Evolutionary conservation across 2,888 invertebrate genomes (phyloP), one percentile per base, ranked within the genome.

Genomic region (Periphyllus acericola): DNA sequence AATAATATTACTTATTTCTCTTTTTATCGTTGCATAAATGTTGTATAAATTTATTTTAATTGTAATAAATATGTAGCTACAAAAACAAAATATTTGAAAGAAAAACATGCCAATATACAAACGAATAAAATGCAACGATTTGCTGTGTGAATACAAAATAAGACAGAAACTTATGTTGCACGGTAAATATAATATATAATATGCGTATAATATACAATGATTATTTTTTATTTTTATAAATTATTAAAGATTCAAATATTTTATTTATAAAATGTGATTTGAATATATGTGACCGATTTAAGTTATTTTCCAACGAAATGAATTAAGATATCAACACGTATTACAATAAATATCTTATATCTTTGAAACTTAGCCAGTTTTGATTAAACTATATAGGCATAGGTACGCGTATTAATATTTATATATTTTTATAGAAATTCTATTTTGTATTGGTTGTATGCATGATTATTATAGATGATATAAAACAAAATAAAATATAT

Each of bases 61-160:
- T 60, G 21, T 21, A 60, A 60, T 60, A 60, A 60, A 60, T 60
- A 25, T 60, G 25, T 55, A 25, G 78, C 14, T 25, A 55, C 55
- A 78, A 55, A 78, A 78, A 36, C n/a, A 55, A 72, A 82, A 82
- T 82, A 71, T 82, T 82, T 6, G 14, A 71, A 71, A 52, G 25
- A 71, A 83, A 71, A 83, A 29, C 82, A 52, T 71, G 52, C 82
- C 71, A 72, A 82, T 82, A 72, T 60, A 60, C 34, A 74, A 74
- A 83, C 36, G 55, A 55, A 74, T 74, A 36, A 74, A 83, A 83
- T 71, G 74, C 83, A 72, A 75, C 36, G 83, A n/a, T 60, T 83
- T 60, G 36, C 74, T 60, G 3, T 60, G 34, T 74, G 83, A 74
- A 74, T 83, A 40, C 83, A 60, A 71, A 75, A 83, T 60, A 75